Percentiles rank a stretch among this genome's conserved stretches.
These are phyloP conservation scores for Hedya salicella DNA, from an alignment of 2,888 invertebrate species.

Conservation along the genomic window DNA sequence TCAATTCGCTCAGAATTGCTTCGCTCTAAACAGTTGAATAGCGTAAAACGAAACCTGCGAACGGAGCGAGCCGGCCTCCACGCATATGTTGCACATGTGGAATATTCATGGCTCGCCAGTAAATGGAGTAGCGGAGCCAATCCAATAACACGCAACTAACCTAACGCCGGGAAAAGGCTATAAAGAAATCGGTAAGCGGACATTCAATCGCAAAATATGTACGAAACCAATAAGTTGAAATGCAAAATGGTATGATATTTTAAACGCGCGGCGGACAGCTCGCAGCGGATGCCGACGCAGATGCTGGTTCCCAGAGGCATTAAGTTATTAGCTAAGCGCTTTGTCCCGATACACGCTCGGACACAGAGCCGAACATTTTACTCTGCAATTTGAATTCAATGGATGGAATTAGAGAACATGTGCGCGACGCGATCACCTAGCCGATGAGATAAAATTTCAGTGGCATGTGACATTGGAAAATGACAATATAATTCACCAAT, in stretches of 20 bases:
- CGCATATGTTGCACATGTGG: conserved; percentile 65
- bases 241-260: conserved; percentile 52
- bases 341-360: conserved; percentile 68
- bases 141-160: conserved; percentile 51
- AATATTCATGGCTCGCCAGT: conserved; percentile 69
- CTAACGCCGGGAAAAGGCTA: conserved; percentile 47
- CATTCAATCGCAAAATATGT: conserved; percentile 52
- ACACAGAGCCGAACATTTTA: conserved; percentile 69
- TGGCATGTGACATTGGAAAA: conserved; percentile 66
- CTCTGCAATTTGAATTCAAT: conserved; percentile 83
- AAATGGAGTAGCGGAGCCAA: conserved; percentile 61
- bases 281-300: conserved; percentile 53
- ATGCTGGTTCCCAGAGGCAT: conserved; percentile 78
- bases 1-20: conserved; percentile 69
- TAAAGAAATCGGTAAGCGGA: conserved; percentile 54
- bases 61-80: conserved; percentile 53
- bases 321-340: conserved; percentile 81
- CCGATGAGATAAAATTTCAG: conserved; percentile 67
- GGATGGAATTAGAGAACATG: conserved; percentile 75
- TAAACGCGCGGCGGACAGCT: conserved; percentile 54
- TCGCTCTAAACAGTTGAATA: conserved; percentile 73
- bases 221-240: conserved; percentile 48
- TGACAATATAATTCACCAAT: conserved; percentile 50
- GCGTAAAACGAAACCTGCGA: conserved; percentile 68
- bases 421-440: conserved; percentile 61